These are phyloP conservation scores for Clarias fuscus DNA, from an alignment of 2,797 vertebrate species.

Conservation along the genomic window DNA sequence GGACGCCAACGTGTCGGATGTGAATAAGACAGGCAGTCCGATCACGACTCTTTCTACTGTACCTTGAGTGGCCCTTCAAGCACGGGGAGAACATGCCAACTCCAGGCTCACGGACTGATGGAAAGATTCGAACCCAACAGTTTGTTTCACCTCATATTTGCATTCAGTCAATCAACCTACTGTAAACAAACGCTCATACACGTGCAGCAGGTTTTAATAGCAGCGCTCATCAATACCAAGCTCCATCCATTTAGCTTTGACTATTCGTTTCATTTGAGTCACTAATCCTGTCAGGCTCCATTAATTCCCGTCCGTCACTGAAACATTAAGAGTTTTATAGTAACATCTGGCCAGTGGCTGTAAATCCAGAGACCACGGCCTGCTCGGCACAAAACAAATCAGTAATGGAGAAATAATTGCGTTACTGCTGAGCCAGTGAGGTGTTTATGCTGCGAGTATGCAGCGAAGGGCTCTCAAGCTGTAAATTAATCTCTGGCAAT, in stretches of 20 bases:
- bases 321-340: constrained; percentile 43
- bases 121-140: background rate
- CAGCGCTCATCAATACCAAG: constrained; percentile 15
- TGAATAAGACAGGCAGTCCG: no score
- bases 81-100: no score
- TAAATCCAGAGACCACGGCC: constrained; percentile 16
- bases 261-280: constrained; percentile 60
- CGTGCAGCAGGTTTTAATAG: background rate
- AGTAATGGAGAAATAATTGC: constrained; percentile 64
- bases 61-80: no score
- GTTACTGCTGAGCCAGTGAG: constrained; percentile 59
- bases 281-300: constrained; percentile 67
- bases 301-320: constrained; percentile 43
- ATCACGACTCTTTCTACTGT: no score
- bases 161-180: background rate
- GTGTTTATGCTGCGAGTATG: constrained; percentile 60
- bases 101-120: no score
- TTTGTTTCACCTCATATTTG: background rate
- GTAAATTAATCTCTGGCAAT: constrained; percentile 78
- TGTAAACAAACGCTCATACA: background rate
- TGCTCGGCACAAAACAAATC: constrained; percentile 37
- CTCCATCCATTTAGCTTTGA: constrained; percentile 56
- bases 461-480: constrained; percentile 63
- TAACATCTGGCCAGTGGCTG: constrained; percentile 45
- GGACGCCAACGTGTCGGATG: no score